Base-by-base conservation (phyloP, 2,888 invertebrate genomes). In the Folsomia manolachei region DNA sequence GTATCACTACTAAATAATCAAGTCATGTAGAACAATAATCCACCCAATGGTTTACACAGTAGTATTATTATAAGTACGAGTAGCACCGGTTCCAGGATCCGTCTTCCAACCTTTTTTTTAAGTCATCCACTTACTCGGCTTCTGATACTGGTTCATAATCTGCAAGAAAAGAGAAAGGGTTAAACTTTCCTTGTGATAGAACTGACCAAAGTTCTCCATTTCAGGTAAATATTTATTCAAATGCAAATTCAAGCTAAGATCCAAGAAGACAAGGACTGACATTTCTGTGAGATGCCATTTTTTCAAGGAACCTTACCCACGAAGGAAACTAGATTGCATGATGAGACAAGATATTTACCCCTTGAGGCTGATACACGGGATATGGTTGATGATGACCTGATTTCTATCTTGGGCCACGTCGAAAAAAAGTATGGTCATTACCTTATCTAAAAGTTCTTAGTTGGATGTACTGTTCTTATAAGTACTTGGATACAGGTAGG, bases 101-200 rank as follows among this genome's bases (percentile, higher is more conserved):
- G n/a, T n/a, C n/a, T n/a, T n/a, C n/a, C n/a, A n/a, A 18, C 18
- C n/a, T 19, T 18, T 56, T 19, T n/a, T n/a, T 14, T 4, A 56
- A 19, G 19, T 39, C 39, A 56, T n/a, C 56, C 56, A 18, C 56
- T 56, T n/a, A 56, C 21, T 56, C 56, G 19, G 56, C 56, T 56
- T 56, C 56, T 21, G 56, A 18, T 7, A 56, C 56, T 56, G 56
- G 56, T 21, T 56, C 56, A 56, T 56, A 56, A 56, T 56, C 56
- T 56, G 56, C n/a, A 18, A 56, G n/a, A 56, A 56, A 7, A 56
- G 21, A 56, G 21, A 21, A 56, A 56, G 21, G 4, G 56, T 21
- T 4, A 56, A 56, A 39, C 39, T 39, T 39, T 4, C 7, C 39
- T 14, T 9, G 14, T 39, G 39, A 14, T 39, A 14, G 7, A 9